Evolutionary conservation across 2,113 vertebrate species (phyloP).

Genomic region (Tragulus kanchil): DNA sequence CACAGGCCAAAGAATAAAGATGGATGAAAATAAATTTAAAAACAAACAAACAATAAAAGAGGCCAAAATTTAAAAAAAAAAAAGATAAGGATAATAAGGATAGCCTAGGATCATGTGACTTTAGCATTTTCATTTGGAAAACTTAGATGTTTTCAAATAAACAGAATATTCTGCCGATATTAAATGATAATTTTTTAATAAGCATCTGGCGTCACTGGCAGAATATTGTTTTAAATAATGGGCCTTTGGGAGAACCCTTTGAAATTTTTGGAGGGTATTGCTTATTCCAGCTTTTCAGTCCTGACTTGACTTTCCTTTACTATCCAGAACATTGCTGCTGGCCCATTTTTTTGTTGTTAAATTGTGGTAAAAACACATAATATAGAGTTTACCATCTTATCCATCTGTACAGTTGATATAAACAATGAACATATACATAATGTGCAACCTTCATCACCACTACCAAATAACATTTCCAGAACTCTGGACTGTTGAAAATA

Average conservation of each 20-base stretch:
- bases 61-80: not conserved
- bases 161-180: not conserved
- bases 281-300: not conserved
- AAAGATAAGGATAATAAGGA: not conserved
- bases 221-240: constrained; percentile 43
- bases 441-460: not conserved
- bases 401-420: not conserved
- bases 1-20: no score
- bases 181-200: constrained; percentile 1
- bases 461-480: constrained; percentile 30
- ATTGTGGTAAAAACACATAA: not conserved
- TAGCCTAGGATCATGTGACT: not conserved
- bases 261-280: not conserved
- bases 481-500: constrained; percentile 14
- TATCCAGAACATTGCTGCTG: not conserved
- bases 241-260: not conserved
- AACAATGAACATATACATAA: not conserved
- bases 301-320: not conserved
- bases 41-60: no score
- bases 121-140: not conserved
- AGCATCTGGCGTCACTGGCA: not conserved
- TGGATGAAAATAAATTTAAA: no score
- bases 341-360: not conserved
- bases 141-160: constrained; percentile 47
- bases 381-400: not conserved